phyloP scores from a whole-genome alignment of 2,113 vertebrate species.

The Cygnus atratus region DNA sequence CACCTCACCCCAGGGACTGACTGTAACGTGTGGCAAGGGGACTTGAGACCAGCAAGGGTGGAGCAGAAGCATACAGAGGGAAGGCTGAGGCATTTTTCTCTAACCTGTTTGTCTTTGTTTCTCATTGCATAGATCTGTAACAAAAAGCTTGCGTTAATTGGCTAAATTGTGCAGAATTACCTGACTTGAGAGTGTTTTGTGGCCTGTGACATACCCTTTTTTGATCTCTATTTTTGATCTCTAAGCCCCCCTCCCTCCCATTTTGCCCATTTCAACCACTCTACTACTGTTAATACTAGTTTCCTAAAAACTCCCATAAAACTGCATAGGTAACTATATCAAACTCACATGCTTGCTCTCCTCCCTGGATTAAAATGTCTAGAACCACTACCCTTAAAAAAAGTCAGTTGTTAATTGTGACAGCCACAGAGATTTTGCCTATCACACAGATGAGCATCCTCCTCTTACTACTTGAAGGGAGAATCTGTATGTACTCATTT shows the following conservation, averaged over 20 bases:
- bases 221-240: background rate
- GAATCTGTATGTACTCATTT: background rate
- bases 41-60: background rate
- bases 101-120: background rate
- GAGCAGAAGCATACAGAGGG: accelerated
- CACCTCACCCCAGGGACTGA: background rate
- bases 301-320: background rate
- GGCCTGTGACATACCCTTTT: background rate
- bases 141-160: background rate
- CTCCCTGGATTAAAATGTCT: background rate
- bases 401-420: background rate
- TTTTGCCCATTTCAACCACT: background rate
- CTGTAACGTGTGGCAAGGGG: accelerated
- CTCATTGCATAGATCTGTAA: background rate
- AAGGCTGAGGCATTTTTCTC: background rate
- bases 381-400: background rate
- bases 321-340: background rate
- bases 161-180: background rate
- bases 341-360: background rate
- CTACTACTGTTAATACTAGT: background rate
- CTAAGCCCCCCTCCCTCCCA: background rate
- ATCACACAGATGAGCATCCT: background rate
- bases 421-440: background rate
- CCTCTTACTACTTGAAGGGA: background rate
- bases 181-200: background rate